Conservation (phyloP, 2,113 vertebrate genomes). For the Vicugna pacos region DNA sequence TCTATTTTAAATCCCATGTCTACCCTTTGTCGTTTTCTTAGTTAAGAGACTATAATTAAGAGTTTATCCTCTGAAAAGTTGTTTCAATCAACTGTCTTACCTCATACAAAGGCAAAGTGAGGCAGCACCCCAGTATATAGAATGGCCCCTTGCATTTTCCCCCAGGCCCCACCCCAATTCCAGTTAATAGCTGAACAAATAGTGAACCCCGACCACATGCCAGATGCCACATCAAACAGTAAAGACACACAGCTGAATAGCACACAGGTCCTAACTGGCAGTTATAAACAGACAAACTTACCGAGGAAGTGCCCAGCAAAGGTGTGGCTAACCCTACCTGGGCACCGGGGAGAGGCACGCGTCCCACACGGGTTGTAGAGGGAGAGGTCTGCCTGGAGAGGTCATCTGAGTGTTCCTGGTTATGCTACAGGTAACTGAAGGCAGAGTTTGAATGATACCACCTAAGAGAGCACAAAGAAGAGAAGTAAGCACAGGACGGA, state of each 20-base stretch:
- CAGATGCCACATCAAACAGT: neutral
- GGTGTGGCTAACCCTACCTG: neutral
- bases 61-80: neutral
- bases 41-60: neutral
- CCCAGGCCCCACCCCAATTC: neutral
- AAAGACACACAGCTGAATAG: neutral
- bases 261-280: neutral
- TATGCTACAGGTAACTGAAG: neutral
- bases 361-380: neutral
- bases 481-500: neutral
- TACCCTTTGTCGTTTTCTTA: neutral
- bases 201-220: accelerated
- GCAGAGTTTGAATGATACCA: neutral
- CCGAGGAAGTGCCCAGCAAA: neutral
- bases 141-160: neutral
- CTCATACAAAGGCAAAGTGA: neutral
- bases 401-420: neutral
- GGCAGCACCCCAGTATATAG: accelerated
- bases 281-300: neutral
- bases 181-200: neutral
- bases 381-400: neutral
- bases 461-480: neutral
- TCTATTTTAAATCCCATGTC: neutral
- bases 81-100: neutral
- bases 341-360: neutral